These are phyloP conservation scores for Dione juno DNA, from an alignment of 2,888 invertebrate species.

Conservation along the genomic window DNA sequence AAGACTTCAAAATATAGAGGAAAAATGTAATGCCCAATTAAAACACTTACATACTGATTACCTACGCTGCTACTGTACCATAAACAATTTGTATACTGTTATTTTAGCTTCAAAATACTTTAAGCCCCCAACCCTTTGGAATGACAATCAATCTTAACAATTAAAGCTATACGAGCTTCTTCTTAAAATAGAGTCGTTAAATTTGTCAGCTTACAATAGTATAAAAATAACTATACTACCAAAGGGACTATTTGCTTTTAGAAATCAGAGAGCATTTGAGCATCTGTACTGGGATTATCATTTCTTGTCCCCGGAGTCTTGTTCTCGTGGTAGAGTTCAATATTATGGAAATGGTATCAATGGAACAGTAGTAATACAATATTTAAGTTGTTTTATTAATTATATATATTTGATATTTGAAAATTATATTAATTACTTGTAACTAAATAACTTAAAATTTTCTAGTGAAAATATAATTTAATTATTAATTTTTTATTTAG, in stretches of 20 bases:
- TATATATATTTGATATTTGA: too few relatives aligned
- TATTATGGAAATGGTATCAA: conserved; percentile 4
- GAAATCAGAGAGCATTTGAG: conserved; percentile 12
- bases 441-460: too few relatives aligned
- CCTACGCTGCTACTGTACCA: not conserved
- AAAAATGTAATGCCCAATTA: not conserved
- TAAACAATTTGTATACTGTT: not conserved
- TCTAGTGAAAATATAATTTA: too few relatives aligned
- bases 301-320: conserved; percentile 25
- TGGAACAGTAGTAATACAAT: not conserved
- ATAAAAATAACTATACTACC: conserved; percentile 35
- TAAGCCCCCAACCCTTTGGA: conserved; percentile 31
- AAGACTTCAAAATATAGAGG: too few relatives aligned
- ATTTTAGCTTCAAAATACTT: conserved; percentile 13
- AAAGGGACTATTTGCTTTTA: conserved; percentile 28
- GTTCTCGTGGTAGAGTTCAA: not conserved
- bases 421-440: too few relatives aligned
- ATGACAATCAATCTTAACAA: conserved; percentile 39
- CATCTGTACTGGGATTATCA: conserved; percentile 21
- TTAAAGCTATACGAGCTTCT: conserved; percentile 34
- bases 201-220: conserved; percentile 37
- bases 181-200: conserved; percentile 35
- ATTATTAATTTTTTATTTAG: too few relatives aligned
- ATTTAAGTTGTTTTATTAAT: too few relatives aligned
- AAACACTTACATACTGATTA: too few relatives aligned